phyloP scores from a whole-genome alignment of 2,797 vertebrate genomes.

The Macroramphosus scolopax region DNA sequence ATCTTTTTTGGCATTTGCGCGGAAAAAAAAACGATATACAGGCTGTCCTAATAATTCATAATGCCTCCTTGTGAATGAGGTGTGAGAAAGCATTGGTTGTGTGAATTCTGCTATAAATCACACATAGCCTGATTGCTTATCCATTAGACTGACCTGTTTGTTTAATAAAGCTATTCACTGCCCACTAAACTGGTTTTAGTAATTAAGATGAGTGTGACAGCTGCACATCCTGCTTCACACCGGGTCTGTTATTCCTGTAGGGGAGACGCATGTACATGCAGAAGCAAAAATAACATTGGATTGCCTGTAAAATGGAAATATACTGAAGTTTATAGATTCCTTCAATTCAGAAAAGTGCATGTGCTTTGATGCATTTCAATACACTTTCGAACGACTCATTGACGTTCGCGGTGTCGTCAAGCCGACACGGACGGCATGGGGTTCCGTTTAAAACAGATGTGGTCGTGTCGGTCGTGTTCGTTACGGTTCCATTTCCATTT shows the following conservation, averaged over 20 bases:
- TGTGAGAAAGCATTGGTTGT: slow-evolving; percentile 65
- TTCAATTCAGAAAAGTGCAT: neutral
- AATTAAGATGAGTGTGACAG: slow-evolving; percentile 61
- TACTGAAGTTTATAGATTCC: slow-evolving; percentile 8
- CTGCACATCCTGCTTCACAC: slow-evolving; percentile 53
- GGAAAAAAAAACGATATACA: slow-evolving; percentile 54
- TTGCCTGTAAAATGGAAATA: no score
- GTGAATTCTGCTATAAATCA: slow-evolving; percentile 71
- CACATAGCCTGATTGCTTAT: slow-evolving; percentile 58
- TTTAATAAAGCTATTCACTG: slow-evolving; percentile 47
- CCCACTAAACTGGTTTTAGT: slow-evolving; percentile 36
- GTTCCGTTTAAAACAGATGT: no score
- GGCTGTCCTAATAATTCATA: slow-evolving; percentile 61
- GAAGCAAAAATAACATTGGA: neutral
- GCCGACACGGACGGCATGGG: no score
- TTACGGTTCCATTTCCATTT: no score
- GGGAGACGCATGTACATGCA: slow-evolving; percentile 14
- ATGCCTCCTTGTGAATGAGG: slow-evolving; percentile 63
- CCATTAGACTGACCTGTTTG: slow-evolving; percentile 60
- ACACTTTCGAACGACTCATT: no score
- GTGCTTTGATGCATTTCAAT: neutral
- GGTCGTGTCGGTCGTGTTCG: no score
- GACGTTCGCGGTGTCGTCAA: no score
- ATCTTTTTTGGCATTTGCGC: slow-evolving; percentile 47
- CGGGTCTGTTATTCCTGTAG: slow-evolving; percentile 37